Conservation (phyloP, 2,113 vertebrate species). For the Marcusenius ussheri region DNA sequence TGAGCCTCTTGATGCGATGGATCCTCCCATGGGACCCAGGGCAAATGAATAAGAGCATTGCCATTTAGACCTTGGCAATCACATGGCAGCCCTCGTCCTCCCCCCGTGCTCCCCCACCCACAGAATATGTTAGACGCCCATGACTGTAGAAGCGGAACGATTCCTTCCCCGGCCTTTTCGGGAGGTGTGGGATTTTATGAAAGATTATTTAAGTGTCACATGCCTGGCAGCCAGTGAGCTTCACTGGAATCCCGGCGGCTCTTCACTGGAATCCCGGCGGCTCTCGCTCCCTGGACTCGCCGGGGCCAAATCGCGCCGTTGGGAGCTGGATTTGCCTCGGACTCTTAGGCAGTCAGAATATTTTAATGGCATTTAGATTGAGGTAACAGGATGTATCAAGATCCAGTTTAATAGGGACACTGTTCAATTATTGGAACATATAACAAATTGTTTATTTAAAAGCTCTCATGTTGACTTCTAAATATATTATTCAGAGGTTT, state of each 20-base stretch:
- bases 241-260: constrained; percentile 56
- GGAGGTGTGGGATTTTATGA: constrained; percentile 31
- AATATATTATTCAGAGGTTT: constrained; percentile 63
- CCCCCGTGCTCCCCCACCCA: background rate
- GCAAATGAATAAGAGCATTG: constrained; percentile 51
- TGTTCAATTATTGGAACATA: constrained; percentile 5
- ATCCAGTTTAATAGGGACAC: background rate
- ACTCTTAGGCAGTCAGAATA: constrained; percentile 59
- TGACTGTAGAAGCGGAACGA: constrained; percentile 39
- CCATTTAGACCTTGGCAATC: constrained; percentile 63
- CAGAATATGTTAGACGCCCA: constrained; percentile 22
- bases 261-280: constrained; percentile 55
- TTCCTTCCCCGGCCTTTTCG: constrained; percentile 25
- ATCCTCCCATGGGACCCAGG: constrained; percentile 32
- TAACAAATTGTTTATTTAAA: background rate
- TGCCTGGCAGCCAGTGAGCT: constrained; percentile 60
- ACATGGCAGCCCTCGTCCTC: constrained; percentile 37
- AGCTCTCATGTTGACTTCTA: constrained; percentile 45
- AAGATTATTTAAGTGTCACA: constrained; percentile 60
- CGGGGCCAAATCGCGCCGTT: constrained; percentile 44
- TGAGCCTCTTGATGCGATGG: constrained; percentile 36
- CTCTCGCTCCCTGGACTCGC: constrained; percentile 47
- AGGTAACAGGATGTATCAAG: constrained; percentile 33
- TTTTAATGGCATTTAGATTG: constrained; percentile 55
- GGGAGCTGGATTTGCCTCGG: constrained; percentile 46